phyloP scores from a whole-genome alignment of 1,140 invertebrate genomes.

The Panagrolaimus sp. region DNA sequence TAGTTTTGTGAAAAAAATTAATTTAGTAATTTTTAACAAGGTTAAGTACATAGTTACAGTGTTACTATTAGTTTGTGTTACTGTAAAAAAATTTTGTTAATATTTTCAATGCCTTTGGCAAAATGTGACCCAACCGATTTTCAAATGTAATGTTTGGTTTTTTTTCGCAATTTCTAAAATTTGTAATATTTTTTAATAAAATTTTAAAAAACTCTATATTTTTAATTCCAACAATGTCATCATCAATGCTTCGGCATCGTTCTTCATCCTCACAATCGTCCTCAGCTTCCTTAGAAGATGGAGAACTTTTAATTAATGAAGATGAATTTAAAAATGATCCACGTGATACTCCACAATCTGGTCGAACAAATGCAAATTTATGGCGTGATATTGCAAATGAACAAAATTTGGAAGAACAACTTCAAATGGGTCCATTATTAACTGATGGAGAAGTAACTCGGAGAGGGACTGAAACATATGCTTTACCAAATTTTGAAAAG shows the following conservation, averaged over 20 bases:
- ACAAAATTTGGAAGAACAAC: constrained; percentile 32
- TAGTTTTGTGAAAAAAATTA: too few species aligned
- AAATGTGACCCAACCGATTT: too few species aligned
- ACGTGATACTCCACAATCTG: background rate
- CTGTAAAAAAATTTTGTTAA: too few species aligned
- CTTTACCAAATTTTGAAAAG: constrained; percentile 16
- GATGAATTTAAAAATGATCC: background rate
- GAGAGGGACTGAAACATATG: constrained; percentile 32
- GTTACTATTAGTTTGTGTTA: too few species aligned
- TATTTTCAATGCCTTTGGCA: too few species aligned
- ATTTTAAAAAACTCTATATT: constrained; percentile 31
- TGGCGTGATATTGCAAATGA: constrained; percentile 46
- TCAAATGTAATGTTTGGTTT: too few species aligned
- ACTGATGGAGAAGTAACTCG: constrained; percentile 21
- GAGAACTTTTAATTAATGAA: constrained; percentile 19
- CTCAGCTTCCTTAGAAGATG: constrained; percentile 15
- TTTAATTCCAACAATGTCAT: constrained; percentile 11
- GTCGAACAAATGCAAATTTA: constrained; percentile 31
- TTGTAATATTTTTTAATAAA: background rate
- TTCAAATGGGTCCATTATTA: constrained; percentile 23
- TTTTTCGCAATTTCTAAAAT: too few species aligned
- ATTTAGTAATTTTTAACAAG: too few species aligned
- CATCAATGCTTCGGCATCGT: constrained; percentile 18
- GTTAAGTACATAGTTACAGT: too few species aligned
- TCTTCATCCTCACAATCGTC: background rate